These are phyloP conservation scores for Ostrea denselamellosa DNA, from an alignment of 1,140 invertebrate species.

Conservation along the genomic window DNA sequence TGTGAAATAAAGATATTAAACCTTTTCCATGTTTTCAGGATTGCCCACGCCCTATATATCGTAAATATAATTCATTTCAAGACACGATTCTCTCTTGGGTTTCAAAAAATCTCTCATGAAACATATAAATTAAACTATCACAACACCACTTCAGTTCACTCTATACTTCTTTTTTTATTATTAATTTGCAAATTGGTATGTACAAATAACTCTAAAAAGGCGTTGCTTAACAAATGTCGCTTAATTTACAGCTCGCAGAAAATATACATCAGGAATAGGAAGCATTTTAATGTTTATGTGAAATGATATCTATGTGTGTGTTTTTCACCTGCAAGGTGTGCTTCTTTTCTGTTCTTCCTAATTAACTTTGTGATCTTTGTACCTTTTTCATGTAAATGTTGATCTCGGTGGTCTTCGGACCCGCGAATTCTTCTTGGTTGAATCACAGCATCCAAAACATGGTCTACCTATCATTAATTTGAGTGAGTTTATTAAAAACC, in stretches of 20 bases:
- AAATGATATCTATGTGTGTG: constrained; percentile 29
- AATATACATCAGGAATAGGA: background rate
- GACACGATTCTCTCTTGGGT: background rate
- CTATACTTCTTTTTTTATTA: background rate
- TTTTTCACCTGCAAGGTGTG: constrained; percentile 30
- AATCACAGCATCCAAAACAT: background rate
- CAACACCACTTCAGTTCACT: background rate
- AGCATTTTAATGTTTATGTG: constrained; percentile 24
- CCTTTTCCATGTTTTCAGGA: background rate
- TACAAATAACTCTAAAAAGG: background rate
- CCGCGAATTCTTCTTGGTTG: background rate
- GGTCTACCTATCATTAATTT: background rate
- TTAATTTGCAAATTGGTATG: background rate
- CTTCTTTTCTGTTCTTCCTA: background rate
- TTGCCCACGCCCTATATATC: background rate
- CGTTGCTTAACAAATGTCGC: background rate
- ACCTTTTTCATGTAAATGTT: constrained; percentile 11
- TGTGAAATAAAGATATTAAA: too few species aligned
- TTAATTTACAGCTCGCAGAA: background rate
- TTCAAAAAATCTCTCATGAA: background rate
- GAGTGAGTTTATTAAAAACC: constrained; percentile 24
- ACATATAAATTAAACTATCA: background rate
- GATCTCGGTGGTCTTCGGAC: background rate
- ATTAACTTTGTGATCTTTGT: background rate
- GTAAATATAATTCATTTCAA: background rate